phyloP scores from a whole-genome alignment of 2,113 vertebrate species.

The Pelecanoides urinatrix region DNA sequence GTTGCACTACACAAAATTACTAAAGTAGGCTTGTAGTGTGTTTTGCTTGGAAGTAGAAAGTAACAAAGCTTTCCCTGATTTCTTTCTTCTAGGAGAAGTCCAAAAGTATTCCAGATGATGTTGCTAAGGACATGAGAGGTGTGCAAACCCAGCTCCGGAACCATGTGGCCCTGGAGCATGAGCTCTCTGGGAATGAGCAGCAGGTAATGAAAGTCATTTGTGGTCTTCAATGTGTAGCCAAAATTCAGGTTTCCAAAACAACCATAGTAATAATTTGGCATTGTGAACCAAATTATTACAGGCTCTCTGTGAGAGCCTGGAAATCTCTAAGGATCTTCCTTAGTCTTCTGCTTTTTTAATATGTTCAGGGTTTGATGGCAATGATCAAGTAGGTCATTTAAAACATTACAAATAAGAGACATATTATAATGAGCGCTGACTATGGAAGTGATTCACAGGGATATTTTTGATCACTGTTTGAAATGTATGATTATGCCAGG shows the following conservation, averaged over 20 bases:
- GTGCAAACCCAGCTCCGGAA: slow-evolving; percentile 82
- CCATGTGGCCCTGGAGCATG: slow-evolving; percentile 79
- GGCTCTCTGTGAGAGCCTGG: background rate
- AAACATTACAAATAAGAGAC: background rate
- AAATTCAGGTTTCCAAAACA: background rate
- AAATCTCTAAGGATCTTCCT: background rate
- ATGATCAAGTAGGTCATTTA: background rate
- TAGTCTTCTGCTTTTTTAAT: background rate
- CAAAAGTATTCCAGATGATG: slow-evolving; percentile 80
- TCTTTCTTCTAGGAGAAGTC: slow-evolving; percentile 76
- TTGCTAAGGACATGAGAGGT: slow-evolving; percentile 81
- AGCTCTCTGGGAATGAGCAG: slow-evolving; percentile 76
- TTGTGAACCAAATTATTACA: background rate
- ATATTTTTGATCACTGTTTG: background rate
- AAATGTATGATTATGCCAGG: background rate
- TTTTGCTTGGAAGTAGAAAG: background rate
- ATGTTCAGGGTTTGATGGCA: background rate
- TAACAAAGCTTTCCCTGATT: background rate
- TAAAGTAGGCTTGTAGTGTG: background rate
- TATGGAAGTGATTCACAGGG: background rate
- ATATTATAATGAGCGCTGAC: background rate
- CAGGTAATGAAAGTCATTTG: slow-evolving; percentile 69
- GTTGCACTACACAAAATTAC: background rate
- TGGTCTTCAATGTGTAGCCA: background rate
- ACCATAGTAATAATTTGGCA: background rate